Conservation (phyloP, 2,888 invertebrate species). For the Heteropelma amictum region DNA sequence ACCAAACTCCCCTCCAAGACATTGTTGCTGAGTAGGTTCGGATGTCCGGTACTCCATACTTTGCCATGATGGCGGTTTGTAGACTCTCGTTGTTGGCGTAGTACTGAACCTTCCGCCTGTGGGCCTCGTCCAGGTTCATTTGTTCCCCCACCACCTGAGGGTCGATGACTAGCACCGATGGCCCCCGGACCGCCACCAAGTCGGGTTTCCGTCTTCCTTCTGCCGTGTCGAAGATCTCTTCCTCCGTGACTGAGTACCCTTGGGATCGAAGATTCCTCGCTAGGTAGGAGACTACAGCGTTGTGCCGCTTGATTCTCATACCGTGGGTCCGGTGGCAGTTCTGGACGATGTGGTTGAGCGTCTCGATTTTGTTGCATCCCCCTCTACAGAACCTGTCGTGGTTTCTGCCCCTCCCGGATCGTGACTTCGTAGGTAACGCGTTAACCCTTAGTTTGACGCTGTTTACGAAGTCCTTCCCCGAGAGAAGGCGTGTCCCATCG, state of each 20-base stretch:
- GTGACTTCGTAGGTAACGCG: constrained; percentile 64
- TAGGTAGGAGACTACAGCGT: constrained; percentile 58
- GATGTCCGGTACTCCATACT: not conserved
- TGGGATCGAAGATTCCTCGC: constrained; percentile 23
- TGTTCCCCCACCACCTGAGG: constrained; percentile 70
- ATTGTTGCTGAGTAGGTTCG: constrained; percentile 28
- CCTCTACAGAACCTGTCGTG: constrained; percentile 62
- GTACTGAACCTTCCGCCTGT: constrained; percentile 58
- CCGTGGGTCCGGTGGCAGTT: constrained; percentile 69
- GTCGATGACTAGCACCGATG: constrained; percentile 64
- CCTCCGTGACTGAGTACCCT: constrained; percentile 53
- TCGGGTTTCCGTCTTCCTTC: constrained; percentile 69
- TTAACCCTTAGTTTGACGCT: constrained; percentile 67
- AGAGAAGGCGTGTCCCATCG: constrained; percentile 58
- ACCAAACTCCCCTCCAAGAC: constrained; percentile 55
- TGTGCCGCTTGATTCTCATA: constrained; percentile 68
- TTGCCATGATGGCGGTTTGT: not conserved
- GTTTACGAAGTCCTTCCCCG: constrained; percentile 69
- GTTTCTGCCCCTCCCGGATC: constrained; percentile 63
- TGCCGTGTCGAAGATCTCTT: constrained; percentile 62
- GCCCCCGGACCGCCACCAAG: constrained; percentile 61
- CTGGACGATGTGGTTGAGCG: constrained; percentile 69
- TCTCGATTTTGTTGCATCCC: constrained; percentile 66
- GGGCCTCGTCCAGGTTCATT: constrained; percentile 58
- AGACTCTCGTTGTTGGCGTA: constrained; percentile 29